These are phyloP conservation scores for Falco biarmicus DNA, from an alignment of 2,797 vertebrate genomes.

Conservation along the genomic window DNA sequence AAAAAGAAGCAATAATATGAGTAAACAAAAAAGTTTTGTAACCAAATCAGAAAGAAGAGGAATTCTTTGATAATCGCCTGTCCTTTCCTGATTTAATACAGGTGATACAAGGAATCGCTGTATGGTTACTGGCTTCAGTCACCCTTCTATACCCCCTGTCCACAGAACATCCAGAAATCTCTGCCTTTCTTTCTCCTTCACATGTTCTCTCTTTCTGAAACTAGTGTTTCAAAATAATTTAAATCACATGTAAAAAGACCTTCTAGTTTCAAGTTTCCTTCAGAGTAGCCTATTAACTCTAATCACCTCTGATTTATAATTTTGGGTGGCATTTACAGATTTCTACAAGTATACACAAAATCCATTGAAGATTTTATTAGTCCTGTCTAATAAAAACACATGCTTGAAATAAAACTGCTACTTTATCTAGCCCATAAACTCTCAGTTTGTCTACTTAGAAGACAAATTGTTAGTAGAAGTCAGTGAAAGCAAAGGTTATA, in stretches of 20 bases:
- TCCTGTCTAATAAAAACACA: slow-evolving; percentile 65
- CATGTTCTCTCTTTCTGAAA: slow-evolving; percentile 7
- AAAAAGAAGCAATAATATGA: background rate
- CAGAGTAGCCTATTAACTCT: slow-evolving; percentile 30
- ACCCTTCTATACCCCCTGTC: background rate
- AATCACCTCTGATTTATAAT: slow-evolving; percentile 53
- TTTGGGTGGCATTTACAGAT: slow-evolving; percentile 59
- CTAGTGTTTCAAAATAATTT: slow-evolving; percentile 61
- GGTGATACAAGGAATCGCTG: background rate
- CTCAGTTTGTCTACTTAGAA: slow-evolving; percentile 29
- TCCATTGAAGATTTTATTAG: slow-evolving; percentile 69
- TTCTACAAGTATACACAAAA: slow-evolving; percentile 54
- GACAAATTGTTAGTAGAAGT: slow-evolving; percentile 46
- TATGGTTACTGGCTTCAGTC: background rate
- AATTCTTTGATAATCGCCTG: background rate
- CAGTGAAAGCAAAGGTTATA: slow-evolving; percentile 47
- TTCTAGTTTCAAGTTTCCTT: slow-evolving; percentile 45
- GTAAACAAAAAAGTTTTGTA: background rate
- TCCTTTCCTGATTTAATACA: background rate
- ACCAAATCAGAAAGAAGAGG: background rate
- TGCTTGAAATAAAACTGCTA: slow-evolving; percentile 49
- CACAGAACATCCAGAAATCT: background rate
- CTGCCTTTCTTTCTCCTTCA: background rate
- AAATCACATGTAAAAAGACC: slow-evolving; percentile 50
- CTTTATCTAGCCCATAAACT: slow-evolving; percentile 51